A percentile compares a stretch with the other conserved stretches of the same genome.
These are phyloP conservation scores for Etheostoma cragini DNA, from an alignment of 2,113 vertebrate genomes.

Conservation along the genomic window DNA sequence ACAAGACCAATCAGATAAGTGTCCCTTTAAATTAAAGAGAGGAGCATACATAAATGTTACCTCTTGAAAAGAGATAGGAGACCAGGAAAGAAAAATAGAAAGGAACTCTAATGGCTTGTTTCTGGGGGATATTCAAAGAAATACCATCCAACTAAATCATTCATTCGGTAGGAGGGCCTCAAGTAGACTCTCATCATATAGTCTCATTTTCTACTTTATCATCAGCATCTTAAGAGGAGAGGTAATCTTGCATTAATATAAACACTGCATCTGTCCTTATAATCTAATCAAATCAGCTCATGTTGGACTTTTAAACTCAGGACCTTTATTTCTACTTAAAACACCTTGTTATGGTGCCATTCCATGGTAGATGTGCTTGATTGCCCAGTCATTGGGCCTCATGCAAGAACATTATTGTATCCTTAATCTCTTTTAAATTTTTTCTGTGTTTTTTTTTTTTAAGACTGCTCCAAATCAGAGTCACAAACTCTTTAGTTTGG, in stretches of 20 bases:
- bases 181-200: constrained; percentile 5
- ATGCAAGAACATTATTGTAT: background rate
- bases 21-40: constrained; percentile 53
- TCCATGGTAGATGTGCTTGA: background rate
- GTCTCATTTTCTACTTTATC: constrained; percentile 22
- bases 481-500: background rate
- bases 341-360: background rate
- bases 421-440: background rate
- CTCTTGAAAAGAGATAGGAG: constrained; percentile 31
- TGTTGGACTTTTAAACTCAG: background rate
- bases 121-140: constrained; percentile 31
- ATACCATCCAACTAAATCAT: constrained; percentile 37
- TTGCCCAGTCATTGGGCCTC: background rate
- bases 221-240: constrained; percentile 4
- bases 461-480: background rate
- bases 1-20: constrained; percentile 59
- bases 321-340: background rate
- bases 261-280: background rate
- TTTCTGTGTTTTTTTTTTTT: too few species aligned
- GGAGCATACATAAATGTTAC: constrained; percentile 18
- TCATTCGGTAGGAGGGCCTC: constrained; percentile 27
- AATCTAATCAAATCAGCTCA: background rate
- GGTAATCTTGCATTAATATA: background rate
- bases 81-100: constrained; percentile 19
- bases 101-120: constrained; percentile 24